Conservation (phyloP, 2,797 vertebrate species). For the Columba guinea region DNA sequence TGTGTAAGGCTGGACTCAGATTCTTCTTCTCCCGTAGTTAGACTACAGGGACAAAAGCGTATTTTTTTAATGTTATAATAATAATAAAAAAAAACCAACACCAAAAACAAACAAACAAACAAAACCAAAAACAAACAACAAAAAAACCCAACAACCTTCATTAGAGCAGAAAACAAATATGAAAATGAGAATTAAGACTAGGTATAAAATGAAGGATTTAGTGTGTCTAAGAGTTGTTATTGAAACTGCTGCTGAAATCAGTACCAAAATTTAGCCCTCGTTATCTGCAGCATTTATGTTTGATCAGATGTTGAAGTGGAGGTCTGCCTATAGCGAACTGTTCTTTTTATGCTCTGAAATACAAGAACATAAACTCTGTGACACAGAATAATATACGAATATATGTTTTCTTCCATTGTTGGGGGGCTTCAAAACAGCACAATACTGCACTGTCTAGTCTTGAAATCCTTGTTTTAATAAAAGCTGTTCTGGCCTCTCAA, state of each 20-base stretch:
- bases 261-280: neutral
- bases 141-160: neutral
- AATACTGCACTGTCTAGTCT: neutral
- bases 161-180: neutral
- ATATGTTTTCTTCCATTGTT: neutral
- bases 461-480: conserved; percentile 28
- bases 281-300: neutral
- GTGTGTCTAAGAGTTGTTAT: neutral
- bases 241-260: conserved; percentile 6
- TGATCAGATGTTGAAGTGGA: conserved; percentile 40
- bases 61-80: neutral
- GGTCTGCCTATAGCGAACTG: neutral
- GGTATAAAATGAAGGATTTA: conserved; percentile 18
- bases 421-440: neutral
- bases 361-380: conserved; percentile 18
- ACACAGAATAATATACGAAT: neutral
- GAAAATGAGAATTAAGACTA: neutral
- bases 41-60: neutral
- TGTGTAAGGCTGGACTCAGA: neutral
- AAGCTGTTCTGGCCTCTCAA: neutral
- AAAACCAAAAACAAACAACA: no score
- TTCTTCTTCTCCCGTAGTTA: neutral
- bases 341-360: conserved; percentile 32
- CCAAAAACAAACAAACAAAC: no score
- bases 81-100: neutral